These are phyloP conservation scores for Schizopygopsis malacanthus DNA, from an alignment of 2,797 vertebrate species.

Conservation along the genomic window DNA sequence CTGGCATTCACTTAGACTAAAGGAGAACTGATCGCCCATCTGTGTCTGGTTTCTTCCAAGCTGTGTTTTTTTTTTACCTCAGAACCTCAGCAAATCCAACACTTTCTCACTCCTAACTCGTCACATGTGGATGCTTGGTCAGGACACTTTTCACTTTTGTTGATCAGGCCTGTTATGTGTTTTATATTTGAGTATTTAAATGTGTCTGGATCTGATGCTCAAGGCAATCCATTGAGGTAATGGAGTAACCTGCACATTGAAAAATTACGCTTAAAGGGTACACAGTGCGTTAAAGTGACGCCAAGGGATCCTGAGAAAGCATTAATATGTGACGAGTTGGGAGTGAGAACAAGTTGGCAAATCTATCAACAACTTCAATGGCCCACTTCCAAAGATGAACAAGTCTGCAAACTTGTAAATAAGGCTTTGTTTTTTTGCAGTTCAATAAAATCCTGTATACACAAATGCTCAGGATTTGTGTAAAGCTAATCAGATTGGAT, in stretches of 20 bases:
- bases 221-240: neutral
- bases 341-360: neutral
- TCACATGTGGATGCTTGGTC: neutral
- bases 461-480: neutral
- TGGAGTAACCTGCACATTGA: neutral
- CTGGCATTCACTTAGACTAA: no score
- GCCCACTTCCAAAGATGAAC: no score
- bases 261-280: neutral
- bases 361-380: neutral
- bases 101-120: neutral
- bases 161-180: neutral
- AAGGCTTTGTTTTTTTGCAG: neutral
- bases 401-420: constrained; percentile 3
- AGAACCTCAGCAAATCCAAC: neutral
- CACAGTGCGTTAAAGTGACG: neutral
- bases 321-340: neutral
- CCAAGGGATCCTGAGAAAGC: neutral
- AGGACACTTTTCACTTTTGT: no score
- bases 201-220: neutral
- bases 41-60: no score
- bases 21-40: no score
- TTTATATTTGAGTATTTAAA: neutral
- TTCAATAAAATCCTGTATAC: neutral
- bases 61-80: no score
- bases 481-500: constrained; percentile 13